These are phyloP conservation scores for Rhadina sibilatrix DNA, from an alignment of 2,113 vertebrate species.

Conservation along the genomic window DNA sequence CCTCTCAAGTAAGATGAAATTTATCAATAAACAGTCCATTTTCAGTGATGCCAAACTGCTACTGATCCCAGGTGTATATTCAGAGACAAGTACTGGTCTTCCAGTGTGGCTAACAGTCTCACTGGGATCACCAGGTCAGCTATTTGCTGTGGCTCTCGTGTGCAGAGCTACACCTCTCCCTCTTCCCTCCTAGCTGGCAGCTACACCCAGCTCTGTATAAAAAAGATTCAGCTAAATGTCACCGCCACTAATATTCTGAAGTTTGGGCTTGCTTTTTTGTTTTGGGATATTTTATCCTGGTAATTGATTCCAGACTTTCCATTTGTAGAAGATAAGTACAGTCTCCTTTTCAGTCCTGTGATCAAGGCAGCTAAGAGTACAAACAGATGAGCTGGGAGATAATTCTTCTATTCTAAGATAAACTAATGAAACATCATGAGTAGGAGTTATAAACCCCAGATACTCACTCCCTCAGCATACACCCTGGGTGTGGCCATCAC, in stretches of 20 bases:
- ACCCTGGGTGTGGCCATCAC: conserved; percentile 29
- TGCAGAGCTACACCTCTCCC: neutral
- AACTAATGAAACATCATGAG: neutral
- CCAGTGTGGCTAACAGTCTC: neutral
- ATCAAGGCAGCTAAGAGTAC: neutral
- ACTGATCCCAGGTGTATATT: rapidly evolving
- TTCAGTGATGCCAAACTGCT: neutral
- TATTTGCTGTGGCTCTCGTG: neutral
- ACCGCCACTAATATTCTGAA: neutral
- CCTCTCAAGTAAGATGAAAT: neutral
- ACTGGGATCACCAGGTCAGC: neutral
- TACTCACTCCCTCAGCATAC: neutral
- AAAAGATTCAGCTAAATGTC: neutral
- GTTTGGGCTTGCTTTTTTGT: neutral
- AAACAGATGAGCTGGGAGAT: neutral
- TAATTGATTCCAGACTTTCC: neutral
- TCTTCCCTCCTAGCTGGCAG: neutral
- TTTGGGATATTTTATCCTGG: neutral
- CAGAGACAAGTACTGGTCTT: neutral
- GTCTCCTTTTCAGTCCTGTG: neutral
- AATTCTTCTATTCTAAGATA: neutral
- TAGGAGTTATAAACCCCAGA: neutral
- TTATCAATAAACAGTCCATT: neutral
- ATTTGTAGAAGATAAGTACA: neutral
- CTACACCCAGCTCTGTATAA: neutral